Percentiles rank a stretch among this genome's conserved stretches.
These are phyloP conservation scores for Condylostylus longicornis DNA, from an alignment of 1,140 invertebrate genomes.

Conservation along the genomic window DNA sequence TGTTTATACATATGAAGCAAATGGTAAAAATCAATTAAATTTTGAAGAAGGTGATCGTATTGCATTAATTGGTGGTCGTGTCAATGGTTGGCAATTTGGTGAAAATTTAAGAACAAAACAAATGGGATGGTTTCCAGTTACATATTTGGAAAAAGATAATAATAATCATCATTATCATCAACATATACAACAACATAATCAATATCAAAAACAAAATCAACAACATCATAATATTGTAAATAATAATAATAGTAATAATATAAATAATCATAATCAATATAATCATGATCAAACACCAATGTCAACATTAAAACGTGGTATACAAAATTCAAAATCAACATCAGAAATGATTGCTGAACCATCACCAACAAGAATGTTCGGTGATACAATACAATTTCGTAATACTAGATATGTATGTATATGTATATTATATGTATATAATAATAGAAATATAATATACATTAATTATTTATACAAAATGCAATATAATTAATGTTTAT, in stretches of 20 bases:
- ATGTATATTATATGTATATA: background rate
- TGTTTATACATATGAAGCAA: constrained; percentile 76
- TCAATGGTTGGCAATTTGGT: constrained; percentile 91
- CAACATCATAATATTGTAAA: too few relatives aligned
- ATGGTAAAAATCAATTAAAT: constrained; percentile 80
- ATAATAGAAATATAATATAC: background rate
- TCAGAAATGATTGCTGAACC: constrained; percentile 16
- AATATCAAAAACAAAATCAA: too few relatives aligned
- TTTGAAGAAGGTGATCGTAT: constrained; percentile 84
- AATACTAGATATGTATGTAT: constrained; percentile 25
- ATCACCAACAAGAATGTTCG: constrained; percentile 42
- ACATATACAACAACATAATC: background rate
- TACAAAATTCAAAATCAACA: background rate
- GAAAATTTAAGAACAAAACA: constrained; percentile 78
- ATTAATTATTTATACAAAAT: background rate
- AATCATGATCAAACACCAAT: too few relatives aligned
- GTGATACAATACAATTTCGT: constrained; percentile 29
- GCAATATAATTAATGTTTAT: background rate
- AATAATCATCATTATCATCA: background rate
- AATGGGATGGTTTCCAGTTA: constrained; percentile 86
- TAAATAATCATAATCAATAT: too few relatives aligned
- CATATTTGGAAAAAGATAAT: too few relatives aligned
- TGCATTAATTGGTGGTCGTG: constrained; percentile 72
- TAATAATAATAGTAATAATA: too few relatives aligned
- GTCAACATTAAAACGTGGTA: too few relatives aligned